A percentile compares a stretch with the other conserved stretches of the same genome.
Conservation (phyloP, 2,888 invertebrate genomes). For the Coronaproctus castanopsis region DNA sequence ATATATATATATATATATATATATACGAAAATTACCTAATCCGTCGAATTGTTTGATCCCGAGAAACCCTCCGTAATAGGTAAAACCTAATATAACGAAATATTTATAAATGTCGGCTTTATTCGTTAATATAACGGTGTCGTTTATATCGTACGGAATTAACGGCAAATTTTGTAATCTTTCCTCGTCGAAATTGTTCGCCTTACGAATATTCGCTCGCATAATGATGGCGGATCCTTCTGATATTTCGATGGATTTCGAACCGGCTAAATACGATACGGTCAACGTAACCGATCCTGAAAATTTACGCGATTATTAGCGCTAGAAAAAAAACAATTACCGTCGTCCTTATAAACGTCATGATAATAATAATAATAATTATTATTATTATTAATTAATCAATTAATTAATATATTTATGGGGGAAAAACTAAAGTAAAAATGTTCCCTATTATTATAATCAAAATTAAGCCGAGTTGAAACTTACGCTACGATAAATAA, state of each 20-base stretch:
- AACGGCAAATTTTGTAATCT: constrained; percentile 31
- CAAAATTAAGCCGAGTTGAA: no score
- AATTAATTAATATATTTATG: no score
- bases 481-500: no score
- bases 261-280: constrained; percentile 60
- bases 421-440: no score
- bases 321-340: no score
- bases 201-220: constrained; percentile 48
- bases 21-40: constrained; percentile 27
- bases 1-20: not conserved
- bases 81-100: constrained; percentile 63
- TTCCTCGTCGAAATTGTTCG: constrained; percentile 41
- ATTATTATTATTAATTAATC: no score
- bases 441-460: no score
- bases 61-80: constrained; percentile 59
- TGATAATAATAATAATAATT: no score
- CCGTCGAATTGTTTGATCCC: constrained; percentile 58
- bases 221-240: constrained; percentile 69
- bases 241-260: constrained; percentile 70
- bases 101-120: constrained; percentile 66
- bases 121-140: constrained; percentile 34
- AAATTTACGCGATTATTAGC: no score
- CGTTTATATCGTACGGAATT: constrained; percentile 27
- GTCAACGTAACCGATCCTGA: constrained; percentile 48
- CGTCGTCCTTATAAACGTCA: no score